Base-by-base conservation (phyloP, 2,797 vertebrate genomes). In the Luscinia luscinia region DNA sequence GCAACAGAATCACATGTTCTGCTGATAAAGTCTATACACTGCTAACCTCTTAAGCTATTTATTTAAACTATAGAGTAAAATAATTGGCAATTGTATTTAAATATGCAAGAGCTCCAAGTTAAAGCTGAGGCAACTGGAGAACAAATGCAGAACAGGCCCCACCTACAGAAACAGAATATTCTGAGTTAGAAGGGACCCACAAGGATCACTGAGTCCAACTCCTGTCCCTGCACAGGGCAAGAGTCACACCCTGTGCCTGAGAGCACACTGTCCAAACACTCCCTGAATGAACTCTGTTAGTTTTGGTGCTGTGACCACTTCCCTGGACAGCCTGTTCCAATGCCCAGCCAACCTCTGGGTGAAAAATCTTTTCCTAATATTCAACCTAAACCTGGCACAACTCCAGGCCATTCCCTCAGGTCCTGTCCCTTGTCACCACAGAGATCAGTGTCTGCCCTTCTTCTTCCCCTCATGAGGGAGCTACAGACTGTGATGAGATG, bases 371-470 rank as follows among this genome's bases (percentile, higher is more conserved):
- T 46, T 41, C 2, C 30, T 55, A 7, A 22, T 12, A 63, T 5
- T 4, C 26, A 36, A 15, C 7, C 84, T 34, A 48, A 69, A 34
- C 16, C 14, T 41, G 36, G 41, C 57, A 41, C 17, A 63, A 32
- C 36, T 36, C 48, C 57, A 69, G 58, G 32, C 18, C 36, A 32
- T 41, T 78, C 57, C 57, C 30, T 23, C 0, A 0, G 0, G 4
- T 70, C 17, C 30, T 49, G 57, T 22, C 74, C 41, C 45, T 69
- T 30, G 23, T 8, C 26, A 70, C 26, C 49, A 62, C 1, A 55
- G 41, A 55, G 57, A 41, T 55, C 26, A 48, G 36, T 19, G 17
- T 2, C 30, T 63, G 41, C 12, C 18, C 18, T 15, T 48, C 14
- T 13, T 70, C 41, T 13, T 69, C 15, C 23, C 48, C 34, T 70